Conservation (phyloP, 1,140 invertebrate species). For the Drosophila pruinosa region DNA sequence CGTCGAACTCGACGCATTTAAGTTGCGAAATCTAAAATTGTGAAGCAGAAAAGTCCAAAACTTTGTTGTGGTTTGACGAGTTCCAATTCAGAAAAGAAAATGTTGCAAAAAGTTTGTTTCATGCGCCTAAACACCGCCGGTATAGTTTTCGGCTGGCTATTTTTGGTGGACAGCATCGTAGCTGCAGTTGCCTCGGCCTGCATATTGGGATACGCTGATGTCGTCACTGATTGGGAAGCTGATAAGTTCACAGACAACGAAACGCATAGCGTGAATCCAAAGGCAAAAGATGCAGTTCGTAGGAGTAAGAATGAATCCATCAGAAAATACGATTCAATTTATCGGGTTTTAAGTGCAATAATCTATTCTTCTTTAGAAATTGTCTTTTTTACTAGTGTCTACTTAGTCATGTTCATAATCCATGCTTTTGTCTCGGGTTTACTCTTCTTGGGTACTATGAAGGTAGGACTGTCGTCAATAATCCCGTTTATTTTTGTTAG, state of each 20-base stretch:
- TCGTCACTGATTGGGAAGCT: no score
- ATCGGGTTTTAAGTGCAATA: no score
- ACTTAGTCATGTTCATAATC: no score
- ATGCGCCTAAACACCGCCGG: constrained; percentile 62
- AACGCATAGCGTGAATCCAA: not conserved
- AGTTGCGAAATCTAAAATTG: no score
- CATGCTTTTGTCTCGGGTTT: no score
- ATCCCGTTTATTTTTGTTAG: not conserved
- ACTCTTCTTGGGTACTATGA: no score
- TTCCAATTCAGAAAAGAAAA: not conserved
- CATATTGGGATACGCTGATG: not conserved
- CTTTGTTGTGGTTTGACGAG: no score
- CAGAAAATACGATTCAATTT: no score
- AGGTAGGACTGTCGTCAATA: not conserved
- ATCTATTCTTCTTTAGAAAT: not conserved
- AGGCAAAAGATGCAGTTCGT: not conserved
- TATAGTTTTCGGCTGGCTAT: constrained; percentile 57
- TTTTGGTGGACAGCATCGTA: not conserved
- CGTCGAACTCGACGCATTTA: no score
- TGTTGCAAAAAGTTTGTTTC: constrained; percentile 34
- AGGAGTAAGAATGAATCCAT: not conserved
- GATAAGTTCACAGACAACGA: not conserved
- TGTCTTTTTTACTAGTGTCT: no score
- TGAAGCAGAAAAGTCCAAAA: no score
- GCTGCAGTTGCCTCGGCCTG: no score